phyloP scores from a whole-genome alignment of 2,888 invertebrate species.

The Sinelater perroti region DNA sequence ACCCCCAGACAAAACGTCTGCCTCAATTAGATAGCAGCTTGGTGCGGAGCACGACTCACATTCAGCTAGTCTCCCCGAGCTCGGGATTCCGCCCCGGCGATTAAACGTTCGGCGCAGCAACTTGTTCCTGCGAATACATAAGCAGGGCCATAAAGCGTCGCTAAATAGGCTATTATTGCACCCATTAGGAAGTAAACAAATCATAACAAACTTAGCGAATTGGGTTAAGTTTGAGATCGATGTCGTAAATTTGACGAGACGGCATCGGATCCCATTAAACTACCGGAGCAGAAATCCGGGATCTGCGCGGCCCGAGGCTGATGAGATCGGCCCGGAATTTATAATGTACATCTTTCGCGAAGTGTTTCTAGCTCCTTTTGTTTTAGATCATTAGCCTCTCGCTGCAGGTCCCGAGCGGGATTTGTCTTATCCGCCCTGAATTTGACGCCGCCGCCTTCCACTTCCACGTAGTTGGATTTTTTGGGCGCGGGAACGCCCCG shows the following conservation, averaged over 20 bases:
- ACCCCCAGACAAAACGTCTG: slow-evolving; percentile 13
- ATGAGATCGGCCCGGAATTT: slow-evolving; percentile 55
- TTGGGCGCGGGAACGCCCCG: neutral
- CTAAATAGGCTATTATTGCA: slow-evolving; percentile 19
- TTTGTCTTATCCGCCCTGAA: slow-evolving; percentile 23
- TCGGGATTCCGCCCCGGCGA: neutral
- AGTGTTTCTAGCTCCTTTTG: slow-evolving; percentile 46
- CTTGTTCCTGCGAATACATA: neutral
- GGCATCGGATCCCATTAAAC: slow-evolving; percentile 54
- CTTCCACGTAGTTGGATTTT: slow-evolving; percentile 20
- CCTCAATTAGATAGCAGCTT: slow-evolving; percentile 19
- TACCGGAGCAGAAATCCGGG: slow-evolving; percentile 54
- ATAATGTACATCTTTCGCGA: slow-evolving; percentile 54
- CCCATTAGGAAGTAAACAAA: slow-evolving; percentile 43
- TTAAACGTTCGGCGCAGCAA: slow-evolving; percentile 4
- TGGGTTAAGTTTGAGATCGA: slow-evolving; percentile 50
- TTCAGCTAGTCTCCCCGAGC: slow-evolving; percentile 9
- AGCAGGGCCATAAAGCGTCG: slow-evolving; percentile 15
- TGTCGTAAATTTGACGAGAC: slow-evolving; percentile 54
- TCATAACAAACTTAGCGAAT: slow-evolving; percentile 47
- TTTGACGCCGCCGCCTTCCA: slow-evolving; percentile 11
- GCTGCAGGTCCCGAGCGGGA: slow-evolving; percentile 25
- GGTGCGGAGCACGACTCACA: slow-evolving; percentile 7
- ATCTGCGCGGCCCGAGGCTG: slow-evolving; percentile 49
- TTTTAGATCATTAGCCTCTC: slow-evolving; percentile 45